Base-by-base conservation (phyloP, 1,140 invertebrate species). In the Samia ricini region DNA sequence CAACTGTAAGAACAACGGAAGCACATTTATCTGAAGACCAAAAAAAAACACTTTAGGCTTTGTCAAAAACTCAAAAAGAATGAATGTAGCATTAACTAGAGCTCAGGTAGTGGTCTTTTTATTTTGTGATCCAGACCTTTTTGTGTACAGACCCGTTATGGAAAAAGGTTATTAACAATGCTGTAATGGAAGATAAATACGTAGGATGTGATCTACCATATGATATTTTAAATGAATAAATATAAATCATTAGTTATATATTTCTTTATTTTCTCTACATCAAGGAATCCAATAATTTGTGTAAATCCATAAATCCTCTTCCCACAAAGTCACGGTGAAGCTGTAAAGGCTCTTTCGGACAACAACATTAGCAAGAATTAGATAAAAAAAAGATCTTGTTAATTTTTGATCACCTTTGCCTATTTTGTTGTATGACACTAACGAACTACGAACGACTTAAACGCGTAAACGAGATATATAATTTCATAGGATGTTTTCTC, bases 1-100 rank as follows among this genome's bases (percentile, higher is more conserved):
- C 96, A 2, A 95, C 96, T 0, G 98, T 99, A 1, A 92, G 97
- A 63, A 94, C 95, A 0, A 81, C 89, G 10, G 87, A 91, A 2
- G 63, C 85, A 49, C 55, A 77, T 18, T 24, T 90, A 21, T 18
- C 83, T 0, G 72, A 89, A 1, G 95, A 96, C 74, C 59, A 92
- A 2, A 92, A 89, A n/a, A n/a, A 66, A 90, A 94, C 68, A 73
- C 87, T 18, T 85, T 98, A 18, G 96, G 96, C 18, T 98, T 98
- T 85, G 92, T 97, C 7, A 91, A 91, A 33, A 94, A 92, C 72
- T 93, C 93, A 22, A 94, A 95, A 86, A 92, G 97, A 71, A 93
- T 98, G 71, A 98, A 98, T 91, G 97, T 98, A 2, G 94, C 96
- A 7, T 92, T 98, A 20, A 97, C 96, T 7, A 92, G 97, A 72